Evolutionary conservation across 2,888 invertebrate genomes (phyloP).

Genomic region (Dichetophora obliterata): DNA sequence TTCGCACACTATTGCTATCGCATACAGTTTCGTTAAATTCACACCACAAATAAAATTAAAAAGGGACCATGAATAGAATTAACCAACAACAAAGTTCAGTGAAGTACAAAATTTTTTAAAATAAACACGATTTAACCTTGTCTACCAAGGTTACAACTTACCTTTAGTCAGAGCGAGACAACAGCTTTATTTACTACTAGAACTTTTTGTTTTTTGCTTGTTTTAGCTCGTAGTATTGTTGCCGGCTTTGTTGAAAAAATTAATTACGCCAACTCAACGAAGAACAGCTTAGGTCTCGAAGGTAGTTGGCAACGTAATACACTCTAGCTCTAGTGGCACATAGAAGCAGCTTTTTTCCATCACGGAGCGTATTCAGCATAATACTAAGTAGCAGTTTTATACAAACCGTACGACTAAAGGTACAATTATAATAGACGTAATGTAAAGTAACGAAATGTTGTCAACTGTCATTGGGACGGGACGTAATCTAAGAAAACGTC

Average conservation of each 20-base stretch:
- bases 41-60: slow-evolving; percentile 4
- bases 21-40: slow-evolving; percentile 21
- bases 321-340: not conserved
- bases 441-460: no score
- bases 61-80: not conserved
- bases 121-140: not conserved
- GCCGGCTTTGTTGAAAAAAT: slow-evolving; percentile 9
- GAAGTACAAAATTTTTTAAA: not conserved
- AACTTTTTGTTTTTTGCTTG: not conserved
- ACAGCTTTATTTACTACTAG: not conserved
- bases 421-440: no score
- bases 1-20: not conserved
- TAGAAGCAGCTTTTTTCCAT: no score
- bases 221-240: not conserved
- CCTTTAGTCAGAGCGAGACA: not conserved
- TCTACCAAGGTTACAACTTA: not conserved
- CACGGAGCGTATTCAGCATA: no score
- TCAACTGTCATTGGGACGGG: no score
- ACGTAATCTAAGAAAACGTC: no score
- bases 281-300: not conserved
- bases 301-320: not conserved
- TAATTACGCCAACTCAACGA: slow-evolving; percentile 15
- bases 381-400: no score
- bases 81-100: slow-evolving; percentile 2
- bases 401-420: no score